Evolutionary conservation across 2,888 invertebrate genomes (phyloP).

Genomic region (Sisyra terminalis): DNA sequence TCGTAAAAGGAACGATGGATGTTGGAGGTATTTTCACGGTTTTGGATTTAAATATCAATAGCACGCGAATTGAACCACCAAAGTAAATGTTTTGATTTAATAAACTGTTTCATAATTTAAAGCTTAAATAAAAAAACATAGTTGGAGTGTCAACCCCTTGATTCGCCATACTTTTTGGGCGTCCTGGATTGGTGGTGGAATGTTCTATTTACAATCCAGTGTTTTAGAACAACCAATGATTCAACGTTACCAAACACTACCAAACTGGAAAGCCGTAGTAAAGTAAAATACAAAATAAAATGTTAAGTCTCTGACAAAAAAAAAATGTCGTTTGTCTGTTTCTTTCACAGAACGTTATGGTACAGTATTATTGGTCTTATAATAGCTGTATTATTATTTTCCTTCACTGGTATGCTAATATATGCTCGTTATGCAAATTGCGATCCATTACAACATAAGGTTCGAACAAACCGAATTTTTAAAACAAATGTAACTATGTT

Average conservation of each 20-base stretch:
- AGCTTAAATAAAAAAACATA: slow-evolving; percentile 21
- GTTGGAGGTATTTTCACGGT: slow-evolving; percentile 51
- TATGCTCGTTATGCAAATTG: slow-evolving; percentile 61
- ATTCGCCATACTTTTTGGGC: slow-evolving; percentile 58
- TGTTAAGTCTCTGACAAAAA: no score
- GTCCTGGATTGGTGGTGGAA: slow-evolving; percentile 12
- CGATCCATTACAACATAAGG: slow-evolving; percentile 58
- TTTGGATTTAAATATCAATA: slow-evolving; percentile 45
- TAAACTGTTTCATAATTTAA: no score
- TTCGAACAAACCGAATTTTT: no score
- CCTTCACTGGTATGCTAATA: slow-evolving; percentile 43
- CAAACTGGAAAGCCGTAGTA: slow-evolving; percentile 48
- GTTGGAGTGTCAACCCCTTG: slow-evolving; percentile 49
- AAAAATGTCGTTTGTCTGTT: no score
- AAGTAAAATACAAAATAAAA: slow-evolving; percentile 32
- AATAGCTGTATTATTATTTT: slow-evolving; percentile 1
- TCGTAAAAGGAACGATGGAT: slow-evolving; percentile 55
- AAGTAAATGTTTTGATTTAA: slow-evolving; percentile 33
- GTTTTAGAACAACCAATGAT: slow-evolving; percentile 73
- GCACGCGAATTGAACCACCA: slow-evolving; percentile 52
- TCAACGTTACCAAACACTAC: slow-evolving; percentile 64
- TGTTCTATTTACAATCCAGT: slow-evolving; percentile 39
- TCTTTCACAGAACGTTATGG: no score
- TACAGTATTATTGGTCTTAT: background rate
- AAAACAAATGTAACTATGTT: no score